A percentile compares a stretch with the other conserved stretches of the same genome.
phyloP scores from a whole-genome alignment of 37 sponge, comb jelly and placozoan genomes.

The Crambe crambe region DNA sequence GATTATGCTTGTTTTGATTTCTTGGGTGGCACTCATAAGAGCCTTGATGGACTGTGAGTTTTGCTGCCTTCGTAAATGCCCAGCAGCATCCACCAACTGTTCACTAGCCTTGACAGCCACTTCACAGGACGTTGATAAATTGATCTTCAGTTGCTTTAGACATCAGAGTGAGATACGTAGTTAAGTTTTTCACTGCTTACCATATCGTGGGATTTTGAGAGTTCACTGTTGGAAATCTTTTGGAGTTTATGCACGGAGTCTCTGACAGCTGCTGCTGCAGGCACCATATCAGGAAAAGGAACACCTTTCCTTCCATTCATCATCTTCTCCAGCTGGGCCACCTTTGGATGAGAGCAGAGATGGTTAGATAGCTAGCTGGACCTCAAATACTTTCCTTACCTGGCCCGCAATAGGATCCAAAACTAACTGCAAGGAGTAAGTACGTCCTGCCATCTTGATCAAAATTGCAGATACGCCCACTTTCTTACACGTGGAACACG shows the following conservation, averaged over 20 bases:
- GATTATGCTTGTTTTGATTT: constrained; percentile 66
- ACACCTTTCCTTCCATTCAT: constrained; percentile 6
- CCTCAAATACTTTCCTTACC: constrained; percentile 29
- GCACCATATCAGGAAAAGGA: constrained; percentile 23
- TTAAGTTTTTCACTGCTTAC: constrained; percentile 10
- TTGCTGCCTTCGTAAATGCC: constrained; percentile 11
- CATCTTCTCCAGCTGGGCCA: constrained; percentile 44
- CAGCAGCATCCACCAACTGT: constrained; percentile 45
- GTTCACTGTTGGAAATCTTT: constrained; percentile 15
- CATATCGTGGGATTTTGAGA: constrained; percentile 29
- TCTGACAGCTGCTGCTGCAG: constrained; percentile 31
- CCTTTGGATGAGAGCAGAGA: constrained; percentile 14
- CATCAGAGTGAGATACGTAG: background rate
- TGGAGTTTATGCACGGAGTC: constrained; percentile 51
- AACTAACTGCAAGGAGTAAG: constrained; percentile 54
- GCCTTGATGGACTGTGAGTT: background rate
- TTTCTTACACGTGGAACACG: background rate
- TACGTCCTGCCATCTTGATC: background rate
- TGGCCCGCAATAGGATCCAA: constrained; percentile 66
- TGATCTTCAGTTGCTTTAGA: constrained; percentile 30
- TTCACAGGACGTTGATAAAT: constrained; percentile 36
- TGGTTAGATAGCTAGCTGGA: background rate
- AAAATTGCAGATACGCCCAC: constrained; percentile 8
- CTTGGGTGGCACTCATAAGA: constrained; percentile 32
- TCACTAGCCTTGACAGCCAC: constrained; percentile 19